Evolutionary conservation across 2,888 invertebrate genomes (phyloP).

Genomic region (Blastobasis lacticolella): DNA sequence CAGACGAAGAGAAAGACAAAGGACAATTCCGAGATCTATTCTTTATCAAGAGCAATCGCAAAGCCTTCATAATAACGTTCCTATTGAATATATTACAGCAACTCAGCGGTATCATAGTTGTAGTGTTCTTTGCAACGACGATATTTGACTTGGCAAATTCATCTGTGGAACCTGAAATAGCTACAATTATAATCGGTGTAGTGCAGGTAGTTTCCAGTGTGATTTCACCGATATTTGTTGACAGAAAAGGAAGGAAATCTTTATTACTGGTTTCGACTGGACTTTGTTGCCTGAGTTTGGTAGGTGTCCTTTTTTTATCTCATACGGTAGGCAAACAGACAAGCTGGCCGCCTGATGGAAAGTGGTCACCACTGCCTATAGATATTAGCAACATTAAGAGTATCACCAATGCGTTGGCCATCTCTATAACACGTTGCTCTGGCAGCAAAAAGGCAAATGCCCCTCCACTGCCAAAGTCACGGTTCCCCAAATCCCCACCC

Average conservation of each 20-base stretch:
- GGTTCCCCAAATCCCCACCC: too few species aligned
- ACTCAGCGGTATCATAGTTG: slow-evolving; percentile 31
- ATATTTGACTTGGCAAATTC: slow-evolving; percentile 39
- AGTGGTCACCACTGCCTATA: too few species aligned
- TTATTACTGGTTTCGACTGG: slow-evolving; percentile 33
- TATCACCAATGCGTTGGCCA: too few species aligned
- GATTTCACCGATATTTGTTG: slow-evolving; percentile 35
- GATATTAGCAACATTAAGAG: too few species aligned
- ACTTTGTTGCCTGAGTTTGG: slow-evolving; percentile 32
- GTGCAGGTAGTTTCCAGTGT: slow-evolving; percentile 30
- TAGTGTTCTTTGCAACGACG: slow-evolving; percentile 29
- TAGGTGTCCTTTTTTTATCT: too few species aligned
- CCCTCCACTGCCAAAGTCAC: too few species aligned
- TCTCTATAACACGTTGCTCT: too few species aligned
- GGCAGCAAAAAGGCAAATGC: too few species aligned
- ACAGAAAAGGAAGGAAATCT: slow-evolving; percentile 31
- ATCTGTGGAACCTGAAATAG: slow-evolving; percentile 28
- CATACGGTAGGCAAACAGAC: too few species aligned
- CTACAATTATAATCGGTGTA: slow-evolving; percentile 36
- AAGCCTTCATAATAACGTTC: slow-evolving; percentile 30
- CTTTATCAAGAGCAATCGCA: slow-evolving; percentile 30
- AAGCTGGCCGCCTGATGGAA: too few species aligned
- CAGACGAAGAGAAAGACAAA: too few species aligned
- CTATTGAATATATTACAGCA: slow-evolving; percentile 29
- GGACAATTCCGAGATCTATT: slow-evolving; percentile 29